Evolutionary conservation across 1,140 invertebrate genomes (phyloP), one percentile per base, ranked within the genome.

Genomic region (Laodelphax striatellus): DNA sequence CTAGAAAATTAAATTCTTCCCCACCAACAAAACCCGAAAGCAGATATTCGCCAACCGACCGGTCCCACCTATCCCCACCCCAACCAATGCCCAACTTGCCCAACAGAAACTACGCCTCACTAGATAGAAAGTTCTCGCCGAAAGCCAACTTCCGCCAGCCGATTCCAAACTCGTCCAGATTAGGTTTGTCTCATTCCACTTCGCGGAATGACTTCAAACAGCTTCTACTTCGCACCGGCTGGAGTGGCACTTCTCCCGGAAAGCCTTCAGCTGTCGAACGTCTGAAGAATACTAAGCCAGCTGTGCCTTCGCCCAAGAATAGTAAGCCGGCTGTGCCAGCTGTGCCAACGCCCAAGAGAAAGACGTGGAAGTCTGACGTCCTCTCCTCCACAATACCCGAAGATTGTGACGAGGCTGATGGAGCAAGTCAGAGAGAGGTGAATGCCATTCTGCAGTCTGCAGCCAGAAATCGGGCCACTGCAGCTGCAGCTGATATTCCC

Each of bases 381-480:
- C 79, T 92, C 62, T 88, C 88, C 13, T 88, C 86, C 8, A 88
- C 88, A 52, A 92, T 92, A 70, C 82, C 83, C n/a, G 89, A 92
- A 76, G 89, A 81, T 65, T 81, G 82, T 68, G 82, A 81, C 65
- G 85, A 86, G 75, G 85, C 87, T 67, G 83, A 86, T 43, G 63
- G 62, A 65, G 31, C 50, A 16, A 54, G 22, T 55, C 43, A 54
- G 14, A 6, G 50, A 41, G 52, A 61, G 50, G 55, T 41, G 34
- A 54, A 61, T 50, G 46, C 16, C 21, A 22, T 50, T 50, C 3
- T 19, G 38, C 55, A 55, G 14, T 46, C 19, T 2, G 19, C 21
- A 54, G 34, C 19, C 21, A 19, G 16, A 21, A 50, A 31, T n/a
- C 24, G 14, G n/a, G n/a, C n/a, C n/a, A n/a, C n/a, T 14, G n/a